These are phyloP conservation scores for Camelus dromedarius DNA, from an alignment of 2,113 vertebrate species.

Conservation along the genomic window DNA sequence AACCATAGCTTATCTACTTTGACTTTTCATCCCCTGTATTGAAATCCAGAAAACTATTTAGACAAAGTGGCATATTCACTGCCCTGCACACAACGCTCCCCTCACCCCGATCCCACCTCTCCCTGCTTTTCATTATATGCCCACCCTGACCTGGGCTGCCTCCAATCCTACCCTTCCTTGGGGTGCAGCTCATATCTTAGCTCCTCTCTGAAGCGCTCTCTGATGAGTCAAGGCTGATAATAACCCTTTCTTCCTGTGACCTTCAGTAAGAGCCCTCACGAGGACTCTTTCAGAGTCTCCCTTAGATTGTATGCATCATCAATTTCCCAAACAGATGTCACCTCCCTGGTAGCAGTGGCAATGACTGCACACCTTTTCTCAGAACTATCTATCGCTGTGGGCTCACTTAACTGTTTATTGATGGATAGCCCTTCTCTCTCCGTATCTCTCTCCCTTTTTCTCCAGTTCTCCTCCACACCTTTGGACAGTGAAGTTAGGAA, in stretches of 20 bases:
- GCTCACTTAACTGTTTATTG: neutral
- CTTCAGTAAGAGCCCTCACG: neutral
- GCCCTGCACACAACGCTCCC: no score
- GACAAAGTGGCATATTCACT: neutral
- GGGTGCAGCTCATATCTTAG: neutral
- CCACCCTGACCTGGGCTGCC: no score
- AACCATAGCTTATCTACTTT: neutral
- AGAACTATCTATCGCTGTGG: neutral
- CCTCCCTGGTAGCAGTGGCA: neutral
- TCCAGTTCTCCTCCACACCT: neutral
- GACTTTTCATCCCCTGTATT: neutral
- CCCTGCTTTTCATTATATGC: neutral
- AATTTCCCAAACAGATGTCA: neutral
- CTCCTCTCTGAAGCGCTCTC: neutral
- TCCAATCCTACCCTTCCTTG: neutral
- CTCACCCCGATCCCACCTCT: neutral
- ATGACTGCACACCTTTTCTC: neutral
- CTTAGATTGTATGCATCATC: neutral
- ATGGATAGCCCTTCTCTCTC: neutral
- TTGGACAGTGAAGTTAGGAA: neutral
- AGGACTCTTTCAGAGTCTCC: neutral
- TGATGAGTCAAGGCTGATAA: neutral
- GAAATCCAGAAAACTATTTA: neutral
- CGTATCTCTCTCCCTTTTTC: neutral
- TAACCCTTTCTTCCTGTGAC: neutral